phyloP scores from a whole-genome alignment of 2,888 invertebrate species.

The Malacosoma neustria region DNA sequence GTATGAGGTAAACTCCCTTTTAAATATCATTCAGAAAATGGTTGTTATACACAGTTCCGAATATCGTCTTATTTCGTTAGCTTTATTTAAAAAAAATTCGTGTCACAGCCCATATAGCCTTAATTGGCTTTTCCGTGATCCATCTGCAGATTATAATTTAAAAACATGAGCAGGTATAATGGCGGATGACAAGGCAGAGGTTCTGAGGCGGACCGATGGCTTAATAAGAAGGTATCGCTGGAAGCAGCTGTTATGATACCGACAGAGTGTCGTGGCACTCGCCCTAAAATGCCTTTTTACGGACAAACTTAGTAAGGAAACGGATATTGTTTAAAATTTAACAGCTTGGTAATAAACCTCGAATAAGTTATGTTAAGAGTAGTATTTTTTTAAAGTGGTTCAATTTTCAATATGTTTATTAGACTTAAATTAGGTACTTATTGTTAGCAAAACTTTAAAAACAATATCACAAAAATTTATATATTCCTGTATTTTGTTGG shows the following conservation, averaged over 20 bases:
- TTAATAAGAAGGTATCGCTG: constrained; percentile 70
- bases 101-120: constrained; percentile 1
- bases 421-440: too few relatives aligned
- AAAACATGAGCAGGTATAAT: constrained; percentile 61
- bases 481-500: too few relatives aligned
- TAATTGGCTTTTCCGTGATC: constrained; percentile 39
- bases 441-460: too few relatives aligned
- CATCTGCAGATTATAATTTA: constrained; percentile 59
- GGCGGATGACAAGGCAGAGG: constrained; percentile 27
- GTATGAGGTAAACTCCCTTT: too few relatives aligned
- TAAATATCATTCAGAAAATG: too few relatives aligned
- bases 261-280: constrained; percentile 65
- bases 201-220: constrained; percentile 49
- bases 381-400: too few relatives aligned
- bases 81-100: too few relatives aligned
- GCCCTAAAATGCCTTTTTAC: constrained; percentile 54
- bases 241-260: constrained; percentile 72
- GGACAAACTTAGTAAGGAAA: constrained; percentile 23
- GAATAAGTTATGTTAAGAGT: too few relatives aligned
- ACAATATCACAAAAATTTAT: too few relatives aligned
- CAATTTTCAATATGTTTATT: too few relatives aligned
- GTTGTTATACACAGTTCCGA: too few relatives aligned
- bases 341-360: too few relatives aligned
- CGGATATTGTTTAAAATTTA: constrained; percentile 18
- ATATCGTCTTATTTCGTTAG: neutral